Percentiles rank a stretch among this genome's conserved stretches.
Conservation (phyloP, 2,113 vertebrate species). For the Speoplatyrhinus poulsoni region DNA sequence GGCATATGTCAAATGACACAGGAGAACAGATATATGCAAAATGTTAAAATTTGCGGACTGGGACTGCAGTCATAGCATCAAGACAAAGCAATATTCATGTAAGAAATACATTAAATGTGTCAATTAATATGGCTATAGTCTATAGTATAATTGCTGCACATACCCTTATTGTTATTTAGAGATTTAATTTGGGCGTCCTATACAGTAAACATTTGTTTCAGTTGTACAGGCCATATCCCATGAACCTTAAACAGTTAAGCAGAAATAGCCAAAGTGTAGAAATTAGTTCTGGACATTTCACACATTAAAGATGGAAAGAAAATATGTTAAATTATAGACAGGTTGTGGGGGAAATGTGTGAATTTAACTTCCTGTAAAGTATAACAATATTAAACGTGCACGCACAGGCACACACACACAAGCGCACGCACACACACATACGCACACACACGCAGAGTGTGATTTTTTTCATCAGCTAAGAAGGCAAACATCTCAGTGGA, state of each 20-base stretch:
- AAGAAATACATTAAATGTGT: too few species aligned
- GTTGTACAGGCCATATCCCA: neutral
- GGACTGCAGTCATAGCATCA: too few species aligned
- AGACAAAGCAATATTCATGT: too few species aligned
- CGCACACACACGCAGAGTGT: neutral
- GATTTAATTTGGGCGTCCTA: too few species aligned
- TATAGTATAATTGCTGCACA: too few species aligned
- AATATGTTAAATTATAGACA: neutral
- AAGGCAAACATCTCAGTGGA: conserved; percentile 31
- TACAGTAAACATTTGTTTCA: conserved; percentile 1
- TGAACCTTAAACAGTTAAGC: neutral
- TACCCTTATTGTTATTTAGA: too few species aligned
- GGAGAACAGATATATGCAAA: too few species aligned
- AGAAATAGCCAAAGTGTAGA: conserved; percentile 2
- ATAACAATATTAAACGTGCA: neutral
- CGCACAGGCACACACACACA: neutral
- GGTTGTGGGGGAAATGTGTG: conserved; percentile 12
- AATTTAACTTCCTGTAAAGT: conserved; percentile 3
- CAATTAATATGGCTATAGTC: too few species aligned
- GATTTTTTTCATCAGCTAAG: conserved; percentile 32
- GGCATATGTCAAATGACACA: too few species aligned
- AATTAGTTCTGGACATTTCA: neutral
- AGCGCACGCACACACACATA: conserved; percentile 1
- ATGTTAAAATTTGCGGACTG: too few species aligned
- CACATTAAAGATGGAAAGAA: neutral